Base-by-base conservation (phyloP, 2,113 vertebrate species). In the Tinamus guttatus region DNA sequence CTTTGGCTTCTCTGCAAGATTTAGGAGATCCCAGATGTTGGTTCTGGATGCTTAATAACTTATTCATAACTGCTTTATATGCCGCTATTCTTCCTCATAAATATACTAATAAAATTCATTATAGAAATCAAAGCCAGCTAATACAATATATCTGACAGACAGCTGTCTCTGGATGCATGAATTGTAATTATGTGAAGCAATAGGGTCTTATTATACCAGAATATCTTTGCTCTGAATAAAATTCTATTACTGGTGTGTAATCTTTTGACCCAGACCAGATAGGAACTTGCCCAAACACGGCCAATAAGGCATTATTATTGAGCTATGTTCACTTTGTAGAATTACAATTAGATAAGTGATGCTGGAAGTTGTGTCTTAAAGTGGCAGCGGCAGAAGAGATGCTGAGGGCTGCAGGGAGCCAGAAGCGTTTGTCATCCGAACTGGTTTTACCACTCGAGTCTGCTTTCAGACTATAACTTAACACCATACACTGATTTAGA, bases 21-120 rank as follows among this genome's bases (percentile, higher is more conserved):
- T 78, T 69, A 67, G 78, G 90, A 60, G 68, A 88, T 85, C 67
- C 45, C 40, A 84, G 91, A 86, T 81, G 69, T 38, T 95, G 70
- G 25, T 78, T 90, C 77, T 89, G 59, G 83, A 87, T 65, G 86
- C 81, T 40, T 79, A 90, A 94, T 92, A 95, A 88, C 79, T 94
- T 95, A 95, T 94, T 96, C 91, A 89, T 94, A 87, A 85, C 75
- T 95, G 91, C 89, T 95, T 96, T 76, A 78, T 90, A 82, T 86
- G 94, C 69, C 8, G 59, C 68, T 68, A 27, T 92, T 94, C 85
- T 58, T 94, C 75, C 81, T 94, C 92, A 94, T 96, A 97, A 96
- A 95, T 93, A 95, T 85, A 93, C 90, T 89, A 96, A 95, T 93
- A 96, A 96, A 96, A 94, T 85, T 90, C 93, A 89, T 97, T 95